Evolutionary conservation across 1,140 invertebrate species (phyloP).

Genomic region (Metopolophium dirhodum): DNA sequence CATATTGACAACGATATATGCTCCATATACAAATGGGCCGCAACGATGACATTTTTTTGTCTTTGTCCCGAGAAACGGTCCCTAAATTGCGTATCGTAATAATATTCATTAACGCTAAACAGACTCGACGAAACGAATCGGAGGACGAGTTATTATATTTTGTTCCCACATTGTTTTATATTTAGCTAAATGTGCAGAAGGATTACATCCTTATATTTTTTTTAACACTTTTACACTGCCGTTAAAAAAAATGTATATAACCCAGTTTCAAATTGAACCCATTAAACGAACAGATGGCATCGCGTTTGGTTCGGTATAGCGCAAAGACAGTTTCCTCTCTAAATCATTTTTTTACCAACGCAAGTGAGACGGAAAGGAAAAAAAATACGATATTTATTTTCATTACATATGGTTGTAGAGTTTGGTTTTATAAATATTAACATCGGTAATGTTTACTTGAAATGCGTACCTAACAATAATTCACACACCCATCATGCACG

Average conservation of each 20-base stretch:
- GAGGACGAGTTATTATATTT: background rate
- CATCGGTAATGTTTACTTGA: background rate
- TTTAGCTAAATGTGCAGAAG: conserved; percentile 31
- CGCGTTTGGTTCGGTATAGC: conserved; percentile 17
- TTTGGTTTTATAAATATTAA: background rate
- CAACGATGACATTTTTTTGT: background rate
- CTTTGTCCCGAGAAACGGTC: background rate
- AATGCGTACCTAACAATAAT: background rate
- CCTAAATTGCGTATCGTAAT: background rate
- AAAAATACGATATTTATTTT: background rate
- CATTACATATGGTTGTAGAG: background rate
- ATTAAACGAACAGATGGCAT: conserved; percentile 55
- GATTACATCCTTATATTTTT: conserved; percentile 41
- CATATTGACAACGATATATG: background rate
- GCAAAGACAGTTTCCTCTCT: conserved; percentile 45
- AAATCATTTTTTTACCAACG: conserved; percentile 41
- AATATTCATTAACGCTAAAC: background rate
- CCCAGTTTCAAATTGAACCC: conserved; percentile 48
- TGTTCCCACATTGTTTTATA: conserved; percentile 50
- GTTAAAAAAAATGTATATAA: conserved; percentile 21
- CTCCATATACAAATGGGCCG: background rate
- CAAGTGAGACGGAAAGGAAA: background rate
- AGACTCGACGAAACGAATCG: background rate
- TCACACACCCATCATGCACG: background rate
- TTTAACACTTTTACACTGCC: conserved; percentile 33